Evolutionary conservation across 2,888 invertebrate genomes (phyloP), one percentile per base, ranked within the genome.

Genomic region (Spisula subtruncata): DNA sequence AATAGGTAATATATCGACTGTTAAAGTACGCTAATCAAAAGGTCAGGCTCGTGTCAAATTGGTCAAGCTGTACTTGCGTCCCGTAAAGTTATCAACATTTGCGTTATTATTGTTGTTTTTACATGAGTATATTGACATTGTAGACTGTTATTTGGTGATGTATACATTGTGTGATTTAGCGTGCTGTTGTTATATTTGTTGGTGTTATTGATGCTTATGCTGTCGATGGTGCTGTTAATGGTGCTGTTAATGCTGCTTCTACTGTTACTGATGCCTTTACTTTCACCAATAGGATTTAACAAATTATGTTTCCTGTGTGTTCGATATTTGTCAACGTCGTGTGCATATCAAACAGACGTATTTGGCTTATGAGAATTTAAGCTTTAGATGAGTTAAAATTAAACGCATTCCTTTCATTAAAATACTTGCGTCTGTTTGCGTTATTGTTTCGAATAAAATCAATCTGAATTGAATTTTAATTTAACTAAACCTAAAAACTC

Each of bases 161-260:
- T 35, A 56, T 14, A 16, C 51, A 18, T 51, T 83, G 32, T n/a
- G n/a, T n/a, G n/a, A n/a, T n/a, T n/a, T n/a, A n/a, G n/a, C n/a
- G n/a, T n/a, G n/a, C n/a, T n/a, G n/a, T n/a, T n/a, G n/a, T n/a
- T n/a, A n/a, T 32, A 71, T 60, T 29, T 32, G 54, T n/a, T 56
- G 56, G 12, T 83, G 54, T 56, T 54, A 14, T 82, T 83, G 54
- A 18, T 56, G 56, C 32, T 56, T 56, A 29, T 83, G n/a, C 25
- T 56, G 2, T 5, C 29, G 20, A 8, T 83, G 82, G 0, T 56
- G 32, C 1, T 32, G 56, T 20, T 83, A 35, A 1, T 83, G 56
- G 32, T 29, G 14, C 16, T 54, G 56, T 18, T 35, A 20, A n/a
- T 56, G 54, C 8, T 56, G n/a, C 16, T 83, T 25, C 16, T 56